Evolutionary conservation across 2,797 vertebrate species (phyloP).

Genomic region (Thamnophis elegans): DNA sequence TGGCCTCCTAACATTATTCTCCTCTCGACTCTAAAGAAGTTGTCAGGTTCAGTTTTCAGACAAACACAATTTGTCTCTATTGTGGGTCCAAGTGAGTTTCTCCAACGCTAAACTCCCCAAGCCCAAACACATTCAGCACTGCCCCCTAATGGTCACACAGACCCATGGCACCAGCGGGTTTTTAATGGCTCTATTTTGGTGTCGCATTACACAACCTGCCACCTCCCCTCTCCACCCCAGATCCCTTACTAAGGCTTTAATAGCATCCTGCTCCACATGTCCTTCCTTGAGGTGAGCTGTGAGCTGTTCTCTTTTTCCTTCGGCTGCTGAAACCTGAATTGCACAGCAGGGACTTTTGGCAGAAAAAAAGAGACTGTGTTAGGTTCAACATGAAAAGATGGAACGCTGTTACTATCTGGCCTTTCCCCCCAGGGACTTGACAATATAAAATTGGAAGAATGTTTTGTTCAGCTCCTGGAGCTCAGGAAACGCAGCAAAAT

Average conservation of each 20-base stretch:
- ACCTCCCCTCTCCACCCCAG: neutral
- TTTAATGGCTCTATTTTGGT: neutral
- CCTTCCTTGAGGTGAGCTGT: neutral
- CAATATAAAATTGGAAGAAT: neutral
- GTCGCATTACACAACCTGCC: neutral
- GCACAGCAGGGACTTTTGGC: neutral
- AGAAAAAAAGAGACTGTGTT: neutral
- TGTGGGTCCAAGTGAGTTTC: neutral
- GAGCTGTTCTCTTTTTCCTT: neutral
- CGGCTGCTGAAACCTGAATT: neutral
- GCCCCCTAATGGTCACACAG: constrained; percentile 9
- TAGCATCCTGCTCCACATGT: neutral
- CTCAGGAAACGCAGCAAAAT: neutral
- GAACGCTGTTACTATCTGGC: too few relatives aligned
- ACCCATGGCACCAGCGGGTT: neutral
- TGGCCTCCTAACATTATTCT: too few relatives aligned
- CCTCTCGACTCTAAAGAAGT: neutral
- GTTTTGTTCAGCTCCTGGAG: neutral
- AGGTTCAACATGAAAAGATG: neutral
- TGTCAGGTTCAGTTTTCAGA: neutral
- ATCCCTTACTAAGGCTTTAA: neutral
- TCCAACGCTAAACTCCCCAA: neutral
- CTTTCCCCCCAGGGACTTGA: neutral
- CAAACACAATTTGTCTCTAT: neutral
- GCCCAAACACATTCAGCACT: neutral